phyloP scores from a whole-genome alignment of 1,140 invertebrate species.

The Scylla paramamosain region DNA sequence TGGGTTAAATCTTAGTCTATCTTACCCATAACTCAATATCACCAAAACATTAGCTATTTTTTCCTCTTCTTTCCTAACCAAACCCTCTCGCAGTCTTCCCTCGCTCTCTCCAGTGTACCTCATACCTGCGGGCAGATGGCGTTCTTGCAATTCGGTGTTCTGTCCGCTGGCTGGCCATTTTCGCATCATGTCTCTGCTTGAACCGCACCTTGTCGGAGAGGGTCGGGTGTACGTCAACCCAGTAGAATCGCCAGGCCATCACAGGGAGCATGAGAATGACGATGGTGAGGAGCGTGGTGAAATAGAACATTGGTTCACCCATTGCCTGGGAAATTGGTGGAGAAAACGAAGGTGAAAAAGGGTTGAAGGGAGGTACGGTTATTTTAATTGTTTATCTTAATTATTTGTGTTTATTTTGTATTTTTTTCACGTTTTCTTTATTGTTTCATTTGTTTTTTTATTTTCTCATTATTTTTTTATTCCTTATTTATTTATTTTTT shows the following conservation, averaged over 20 bases:
- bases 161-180: slow-evolving; percentile 74
- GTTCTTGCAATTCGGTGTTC: slow-evolving; percentile 87
- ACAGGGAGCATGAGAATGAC: slow-evolving; percentile 94
- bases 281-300: slow-evolving; percentile 93
- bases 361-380: no score
- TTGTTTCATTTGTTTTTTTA: no score
- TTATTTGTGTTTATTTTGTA: no score
- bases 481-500: no score
- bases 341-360: neutral
- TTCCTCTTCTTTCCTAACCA: no score
- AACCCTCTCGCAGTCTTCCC: no score
- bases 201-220: slow-evolving; percentile 94
- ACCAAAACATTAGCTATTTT: no score
- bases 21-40: no score
- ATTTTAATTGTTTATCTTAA: neutral
- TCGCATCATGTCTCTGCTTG: slow-evolving; percentile 84
- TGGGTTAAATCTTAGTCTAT: no score
- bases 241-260: slow-evolving; percentile 96
- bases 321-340: slow-evolving; percentile 84
- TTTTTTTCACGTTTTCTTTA: no score
- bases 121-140: slow-evolving; percentile 90
- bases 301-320: slow-evolving; percentile 96
- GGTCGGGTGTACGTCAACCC: slow-evolving; percentile 92
- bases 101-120: no score
- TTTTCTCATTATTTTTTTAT: no score